Conservation (phyloP, 2,888 invertebrate genomes). For the Diarsia rubi region DNA sequence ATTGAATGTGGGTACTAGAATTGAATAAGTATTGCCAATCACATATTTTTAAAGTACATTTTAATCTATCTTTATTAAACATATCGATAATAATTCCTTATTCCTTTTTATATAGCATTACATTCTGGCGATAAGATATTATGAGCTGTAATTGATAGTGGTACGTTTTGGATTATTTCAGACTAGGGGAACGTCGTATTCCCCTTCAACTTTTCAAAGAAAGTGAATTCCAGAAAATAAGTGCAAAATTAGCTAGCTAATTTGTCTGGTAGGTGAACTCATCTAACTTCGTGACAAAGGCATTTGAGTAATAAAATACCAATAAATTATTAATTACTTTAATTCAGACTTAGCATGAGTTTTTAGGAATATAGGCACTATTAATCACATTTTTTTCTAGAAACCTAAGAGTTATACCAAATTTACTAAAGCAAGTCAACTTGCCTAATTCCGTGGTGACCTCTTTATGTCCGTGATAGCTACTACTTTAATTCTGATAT, state of each 20-base stretch:
- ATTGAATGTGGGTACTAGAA: slow-evolving; percentile 22
- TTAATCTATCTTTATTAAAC: slow-evolving; percentile 32
- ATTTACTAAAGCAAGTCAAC: slow-evolving; percentile 17
- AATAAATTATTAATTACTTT: slow-evolving; percentile 21
- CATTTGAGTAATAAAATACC: slow-evolving; percentile 22
- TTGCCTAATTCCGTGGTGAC: slow-evolving; percentile 24
- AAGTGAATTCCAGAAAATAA: not conserved
- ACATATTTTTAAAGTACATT: slow-evolving; percentile 28
- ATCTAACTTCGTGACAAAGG: slow-evolving; percentile 25
- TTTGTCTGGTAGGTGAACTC: slow-evolving; percentile 7
- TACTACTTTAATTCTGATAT: slow-evolving; percentile 15
- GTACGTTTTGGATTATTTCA: not conserved
- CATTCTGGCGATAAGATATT: not conserved
- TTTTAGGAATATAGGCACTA: slow-evolving; percentile 18
- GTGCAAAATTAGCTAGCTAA: not conserved
- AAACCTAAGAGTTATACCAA: slow-evolving; percentile 20
- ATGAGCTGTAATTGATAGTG: slow-evolving; percentile 8
- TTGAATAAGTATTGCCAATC: slow-evolving; percentile 40
- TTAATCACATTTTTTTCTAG: slow-evolving; percentile 15
- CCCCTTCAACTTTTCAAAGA: not conserved
- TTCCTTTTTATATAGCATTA: slow-evolving; percentile 15
- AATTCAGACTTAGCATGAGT: slow-evolving; percentile 24
- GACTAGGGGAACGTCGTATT: not conserved
- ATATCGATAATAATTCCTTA: slow-evolving; percentile 34
- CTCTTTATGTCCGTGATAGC: slow-evolving; percentile 35